Evolutionary conservation across 1,140 invertebrate genomes (phyloP), one percentile per base, ranked within the genome.

Genomic region (Muscidifurax raptorellus): DNA sequence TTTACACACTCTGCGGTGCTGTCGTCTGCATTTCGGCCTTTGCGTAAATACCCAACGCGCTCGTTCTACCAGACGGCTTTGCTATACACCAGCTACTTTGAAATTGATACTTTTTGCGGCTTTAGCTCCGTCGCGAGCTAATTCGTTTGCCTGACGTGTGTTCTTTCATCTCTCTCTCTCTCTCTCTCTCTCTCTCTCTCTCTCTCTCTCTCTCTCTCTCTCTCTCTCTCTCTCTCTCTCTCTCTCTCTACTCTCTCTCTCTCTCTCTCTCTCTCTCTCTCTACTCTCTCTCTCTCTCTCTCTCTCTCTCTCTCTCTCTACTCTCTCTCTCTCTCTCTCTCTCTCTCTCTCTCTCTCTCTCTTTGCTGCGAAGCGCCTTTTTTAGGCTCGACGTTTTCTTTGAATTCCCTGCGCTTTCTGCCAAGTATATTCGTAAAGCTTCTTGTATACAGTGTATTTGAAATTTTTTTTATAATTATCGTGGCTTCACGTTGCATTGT

Each of bases 101-200:
- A 69, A 69, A 69, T 69, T 69, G 66, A 69, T 69, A 69, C 66
- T 69, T 69, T 64, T 69, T 69, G 66, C 66, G n/a, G n/a, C 66
- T 25, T 69, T 13, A 25, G 27, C 10, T n/a, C 12, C 27, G n/a
- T 13, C 27, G 25, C 66, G 59, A 18, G 59, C n/a, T 7, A 22
- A 25, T 64, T 18, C 59, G 59, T 64, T 22, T 25, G 59, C 59
- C 18, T 15, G 59, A 64, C 7, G 59, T 64, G 59, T 64, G 59
- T 64, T 40, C 36, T 40, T 40, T 40, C 36, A 40, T 64, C 28
- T 27, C n/a, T n/a, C n/a, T n/a, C n/a, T n/a, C n/a, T n/a, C n/a
- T n/a, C n/a, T n/a, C n/a, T n/a, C n/a, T n/a, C n/a, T n/a, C n/a
- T n/a, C n/a, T n/a, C n/a, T n/a, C n/a, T n/a, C n/a, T n/a, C n/a